Base-by-base conservation (phyloP, 2,797 vertebrate genomes). In the Malacoraja senta region DNA sequence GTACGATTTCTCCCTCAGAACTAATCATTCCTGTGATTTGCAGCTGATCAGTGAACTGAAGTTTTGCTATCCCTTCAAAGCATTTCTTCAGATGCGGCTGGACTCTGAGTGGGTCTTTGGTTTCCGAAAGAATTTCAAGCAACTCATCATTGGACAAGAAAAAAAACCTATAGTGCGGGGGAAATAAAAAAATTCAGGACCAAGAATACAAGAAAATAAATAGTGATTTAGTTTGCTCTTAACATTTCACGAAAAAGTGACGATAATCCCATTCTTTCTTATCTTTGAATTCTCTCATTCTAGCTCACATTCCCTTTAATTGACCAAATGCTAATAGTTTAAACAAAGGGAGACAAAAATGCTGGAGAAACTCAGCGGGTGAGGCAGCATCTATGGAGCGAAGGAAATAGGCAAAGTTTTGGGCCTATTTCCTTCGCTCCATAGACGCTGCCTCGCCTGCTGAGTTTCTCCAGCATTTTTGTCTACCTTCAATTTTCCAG, bases 71-170 rank as follows among this genome's bases (percentile, higher is more conserved):
- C 93, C 98, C 98, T 95, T 99, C 97, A 94, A 99, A 99, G 95
- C 98, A 99, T 94, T 99, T 99, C 95, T 98, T 99, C 79, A 99
- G 95, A 94, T 99, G 98, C 0, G 98, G 98, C 93, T 99, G 98
- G 17, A 99, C 98, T 58, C 98, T 97, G 93, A 97, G 95, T 0
- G 98, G 98, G 95, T 99, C 98, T 95, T 98, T 99, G 77, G 98
- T 99, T 96, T 99, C 98, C 0, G 98, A 98, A 93, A 99, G 95
- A 95, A 99, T 98, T 96, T 98, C 98, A 94, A 99, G 96, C 91
- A 99, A 96, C 94, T 99, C 98, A 3, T 99, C 98, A 0, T 99
- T 99, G 63, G 98, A 99, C 93, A 98, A 95, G 95, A 99, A 99
- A 95, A 99, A 99, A 95, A 99, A 99, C 94, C 98, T 99, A 94